Conservation (phyloP, 2,888 invertebrate genomes). For the Galerucella calmariensis region DNA sequence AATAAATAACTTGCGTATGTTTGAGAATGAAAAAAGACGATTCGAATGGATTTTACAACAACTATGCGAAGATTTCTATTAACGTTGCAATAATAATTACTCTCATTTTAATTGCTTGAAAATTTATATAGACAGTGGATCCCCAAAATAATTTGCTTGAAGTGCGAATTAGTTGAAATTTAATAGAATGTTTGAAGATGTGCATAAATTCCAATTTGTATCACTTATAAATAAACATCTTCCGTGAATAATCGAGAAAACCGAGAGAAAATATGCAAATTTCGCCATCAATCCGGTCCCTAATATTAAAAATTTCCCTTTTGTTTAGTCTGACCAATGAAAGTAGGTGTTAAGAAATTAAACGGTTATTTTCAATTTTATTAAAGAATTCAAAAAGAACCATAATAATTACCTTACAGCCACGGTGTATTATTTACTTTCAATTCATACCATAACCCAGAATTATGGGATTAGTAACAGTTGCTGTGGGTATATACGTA, state of each 20-base stretch:
- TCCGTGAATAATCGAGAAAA: conserved; percentile 11
- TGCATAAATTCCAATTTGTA: background rate
- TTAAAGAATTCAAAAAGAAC: conserved; percentile 28
- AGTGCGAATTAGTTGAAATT: no score
- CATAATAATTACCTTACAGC: conserved; percentile 27
- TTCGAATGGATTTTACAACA: background rate
- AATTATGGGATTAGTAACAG: conserved; percentile 40
- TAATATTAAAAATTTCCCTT: conserved; percentile 34
- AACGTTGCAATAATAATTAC: background rate
- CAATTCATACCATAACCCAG: conserved; percentile 36
- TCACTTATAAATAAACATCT: background rate
- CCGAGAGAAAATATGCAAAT: conserved; percentile 25
- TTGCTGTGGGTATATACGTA: background rate
- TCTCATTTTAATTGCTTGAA: conserved; percentile 5
- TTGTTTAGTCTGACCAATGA: conserved; percentile 32
- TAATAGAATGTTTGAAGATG: no score
- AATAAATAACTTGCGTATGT: conserved; percentile 8
- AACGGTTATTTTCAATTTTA: conserved; percentile 40
- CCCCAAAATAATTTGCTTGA: no score
- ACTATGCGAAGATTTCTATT: conserved; percentile 7
- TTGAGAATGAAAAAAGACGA: conserved; percentile 4
- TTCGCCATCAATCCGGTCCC: conserved; percentile 13
- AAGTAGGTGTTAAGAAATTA: conserved; percentile 40
- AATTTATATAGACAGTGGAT: background rate
- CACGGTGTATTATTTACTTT: conserved; percentile 41